Base-by-base conservation (phyloP, 64 coral and sea anemone genomes). In the Stichodactyla helianthus region DNA sequence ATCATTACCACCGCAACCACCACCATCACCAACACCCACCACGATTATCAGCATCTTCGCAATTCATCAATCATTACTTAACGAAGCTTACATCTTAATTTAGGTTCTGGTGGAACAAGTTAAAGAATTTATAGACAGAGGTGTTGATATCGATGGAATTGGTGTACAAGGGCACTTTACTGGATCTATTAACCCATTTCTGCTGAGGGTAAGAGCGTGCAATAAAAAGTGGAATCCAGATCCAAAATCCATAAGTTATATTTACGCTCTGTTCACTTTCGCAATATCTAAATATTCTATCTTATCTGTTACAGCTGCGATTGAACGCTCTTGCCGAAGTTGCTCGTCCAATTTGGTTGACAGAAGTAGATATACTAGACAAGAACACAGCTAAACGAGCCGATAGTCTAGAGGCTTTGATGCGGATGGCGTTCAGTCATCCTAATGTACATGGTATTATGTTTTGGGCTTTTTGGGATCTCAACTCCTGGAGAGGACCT, bases 81-180 rank as follows among this genome's bases (percentile, higher is more conserved):
- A 44, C 2, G 35, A 44, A 44, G 35, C 35, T 2, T 44, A 44
- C 35, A 44, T 44, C 35, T 44, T 44, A 0, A 3, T 35, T 51
- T 54, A 81, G 78, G 15, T 53, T 1, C 78, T 81, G 7, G 78
- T 81, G 14, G 94, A 96, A 60, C 91, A 93, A 88, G 91, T 71
- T 18, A 62, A 90, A 68, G 52, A 77, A 31, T 51, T 96, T 53
- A 65, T 77, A 2, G 58, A 68, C 57, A 59, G 88, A 55, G 91
- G 94, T 59, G 79, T 92, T 26, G 67, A 91, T n/a, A 67, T 96
- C 13, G 88, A 89, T 50, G 94, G 90, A 35, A 77, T 96, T 58
- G 94, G 94, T 6, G 82, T 89, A 18, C 94, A 96, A 56, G 94
- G 94, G 51, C 94, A 96, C 57, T 96, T 96, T n/a, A 93, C 94